Conservation (phyloP, 2,888 invertebrate species). For the Steinernema carpocapsae region DNA sequence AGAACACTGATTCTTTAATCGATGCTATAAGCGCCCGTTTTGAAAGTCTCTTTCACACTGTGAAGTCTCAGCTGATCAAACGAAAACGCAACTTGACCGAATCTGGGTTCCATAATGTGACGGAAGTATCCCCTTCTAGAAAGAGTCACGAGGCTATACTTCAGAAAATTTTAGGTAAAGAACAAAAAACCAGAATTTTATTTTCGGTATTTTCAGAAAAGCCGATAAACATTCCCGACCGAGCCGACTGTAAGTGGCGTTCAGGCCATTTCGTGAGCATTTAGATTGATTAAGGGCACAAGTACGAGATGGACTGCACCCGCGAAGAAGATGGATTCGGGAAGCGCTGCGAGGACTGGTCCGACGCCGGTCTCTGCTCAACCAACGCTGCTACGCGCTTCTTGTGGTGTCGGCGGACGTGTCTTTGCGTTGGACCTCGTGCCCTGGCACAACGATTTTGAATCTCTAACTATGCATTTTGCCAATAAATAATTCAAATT, state of each 20-base stretch:
- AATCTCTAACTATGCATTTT: too few species aligned
- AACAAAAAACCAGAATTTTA: not conserved
- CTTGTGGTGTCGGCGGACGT: slow-evolving; percentile 18
- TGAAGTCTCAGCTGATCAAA: not conserved
- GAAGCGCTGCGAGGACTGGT: slow-evolving; percentile 23
- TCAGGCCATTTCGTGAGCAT: too few species aligned
- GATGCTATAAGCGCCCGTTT: slow-evolving; percentile 12
- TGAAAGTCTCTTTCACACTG: not conserved
- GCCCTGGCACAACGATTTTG: too few species aligned
- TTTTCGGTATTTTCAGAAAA: not conserved
- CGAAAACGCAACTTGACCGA: not conserved
- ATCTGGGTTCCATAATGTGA: not conserved
- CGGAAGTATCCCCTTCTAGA: slow-evolving; percentile 4
- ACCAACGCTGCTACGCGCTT: slow-evolving; percentile 22
- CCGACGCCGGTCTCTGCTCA: slow-evolving; percentile 1
- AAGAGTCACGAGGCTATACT: not conserved
- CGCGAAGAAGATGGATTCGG: slow-evolving; percentile 21
- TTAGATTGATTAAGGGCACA: slow-evolving; percentile 12
- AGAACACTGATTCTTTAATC: not conserved
- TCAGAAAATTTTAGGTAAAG: slow-evolving; percentile 9
- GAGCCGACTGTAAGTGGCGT: not conserved
- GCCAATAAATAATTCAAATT: too few species aligned
- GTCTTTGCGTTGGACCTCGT: slow-evolving; percentile 24
- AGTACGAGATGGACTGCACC: slow-evolving; percentile 15
- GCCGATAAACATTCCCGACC: not conserved